Evolutionary conservation across 2,113 vertebrate species (phyloP).

Genomic region (Rostratula benghalensis): DNA sequence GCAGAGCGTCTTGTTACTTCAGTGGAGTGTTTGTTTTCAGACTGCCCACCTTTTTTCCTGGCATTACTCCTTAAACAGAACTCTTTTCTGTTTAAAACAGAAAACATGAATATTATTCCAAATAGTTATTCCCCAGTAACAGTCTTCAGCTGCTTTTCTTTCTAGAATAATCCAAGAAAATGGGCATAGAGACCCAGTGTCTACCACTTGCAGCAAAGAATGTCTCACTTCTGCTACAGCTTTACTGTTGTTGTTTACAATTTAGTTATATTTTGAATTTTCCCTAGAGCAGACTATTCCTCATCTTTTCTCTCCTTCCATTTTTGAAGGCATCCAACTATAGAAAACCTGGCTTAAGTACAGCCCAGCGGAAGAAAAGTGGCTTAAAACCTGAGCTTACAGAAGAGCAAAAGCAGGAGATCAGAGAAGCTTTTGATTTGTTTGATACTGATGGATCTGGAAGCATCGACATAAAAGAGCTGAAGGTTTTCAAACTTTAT

Average conservation of each 20-base stretch:
- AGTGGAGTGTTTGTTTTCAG: background rate
- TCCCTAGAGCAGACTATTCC: background rate
- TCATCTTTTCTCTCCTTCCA: background rate
- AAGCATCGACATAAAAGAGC: slow-evolving; percentile 89
- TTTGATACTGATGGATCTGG: slow-evolving; percentile 91
- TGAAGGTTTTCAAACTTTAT: slow-evolving; percentile 80
- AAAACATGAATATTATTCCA: background rate
- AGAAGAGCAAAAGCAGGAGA: slow-evolving; percentile 91
- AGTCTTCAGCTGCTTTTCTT: background rate
- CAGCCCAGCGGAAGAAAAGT: slow-evolving; percentile 78
- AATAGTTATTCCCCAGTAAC: background rate
- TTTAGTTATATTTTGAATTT: background rate
- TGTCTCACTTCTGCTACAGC: background rate
- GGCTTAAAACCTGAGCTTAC: slow-evolving; percentile 82
- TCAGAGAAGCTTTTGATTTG: slow-evolving; percentile 92
- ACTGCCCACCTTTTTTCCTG: background rate
- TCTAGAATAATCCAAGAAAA: background rate
- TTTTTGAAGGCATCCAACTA: slow-evolving; percentile 80
- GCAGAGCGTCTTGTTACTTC: background rate
- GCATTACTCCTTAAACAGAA: background rate
- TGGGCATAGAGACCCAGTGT: background rate
- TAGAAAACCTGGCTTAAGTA: slow-evolving; percentile 69
- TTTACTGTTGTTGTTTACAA: background rate
- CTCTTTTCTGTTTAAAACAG: background rate
- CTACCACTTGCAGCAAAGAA: background rate